These are phyloP conservation scores for Meteorus sp. DNA, from an alignment of 1,140 invertebrate species.

Conservation along the genomic window DNA sequence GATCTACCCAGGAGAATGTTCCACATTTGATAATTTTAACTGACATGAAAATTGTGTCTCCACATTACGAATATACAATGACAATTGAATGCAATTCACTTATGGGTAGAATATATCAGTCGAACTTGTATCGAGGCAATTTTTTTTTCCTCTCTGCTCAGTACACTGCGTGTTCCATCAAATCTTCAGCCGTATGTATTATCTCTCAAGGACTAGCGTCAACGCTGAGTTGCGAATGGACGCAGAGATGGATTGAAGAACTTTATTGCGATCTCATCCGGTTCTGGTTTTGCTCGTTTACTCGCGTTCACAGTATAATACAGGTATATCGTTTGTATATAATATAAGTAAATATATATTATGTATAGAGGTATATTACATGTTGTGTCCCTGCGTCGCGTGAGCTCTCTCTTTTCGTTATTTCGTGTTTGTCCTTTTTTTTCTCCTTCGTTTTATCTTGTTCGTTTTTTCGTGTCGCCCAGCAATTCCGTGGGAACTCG, in stretches of 20 bases:
- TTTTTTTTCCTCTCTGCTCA: too few species aligned
- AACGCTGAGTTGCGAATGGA: too few species aligned
- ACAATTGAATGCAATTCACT: too few species aligned
- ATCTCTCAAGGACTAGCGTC: not conserved
- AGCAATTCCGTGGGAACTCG: conserved; percentile 8
- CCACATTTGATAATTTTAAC: too few species aligned
- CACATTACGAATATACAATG: too few species aligned
- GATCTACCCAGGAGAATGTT: too few species aligned
- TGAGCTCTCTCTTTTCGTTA: conserved; percentile 1
- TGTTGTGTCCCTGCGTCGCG: conserved; percentile 19
- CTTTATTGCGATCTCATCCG: conserved; percentile 1
- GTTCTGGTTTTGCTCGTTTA: not conserved
- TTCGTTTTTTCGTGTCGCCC: not conserved
- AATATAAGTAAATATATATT: not conserved
- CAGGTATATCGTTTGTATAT: too few species aligned
- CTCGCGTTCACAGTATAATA: too few species aligned
- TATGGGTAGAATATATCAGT: too few species aligned
- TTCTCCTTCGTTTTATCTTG: not conserved
- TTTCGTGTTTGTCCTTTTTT: not conserved
- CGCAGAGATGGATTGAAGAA: not conserved
- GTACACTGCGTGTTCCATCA: not conserved
- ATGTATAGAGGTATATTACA: conserved; percentile 4
- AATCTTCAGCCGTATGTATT: not conserved
- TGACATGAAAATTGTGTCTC: too few species aligned
- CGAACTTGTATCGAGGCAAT: too few species aligned